Conservation (phyloP, 2,113 vertebrate genomes). For the Choloepus hoffmanni region DNA sequence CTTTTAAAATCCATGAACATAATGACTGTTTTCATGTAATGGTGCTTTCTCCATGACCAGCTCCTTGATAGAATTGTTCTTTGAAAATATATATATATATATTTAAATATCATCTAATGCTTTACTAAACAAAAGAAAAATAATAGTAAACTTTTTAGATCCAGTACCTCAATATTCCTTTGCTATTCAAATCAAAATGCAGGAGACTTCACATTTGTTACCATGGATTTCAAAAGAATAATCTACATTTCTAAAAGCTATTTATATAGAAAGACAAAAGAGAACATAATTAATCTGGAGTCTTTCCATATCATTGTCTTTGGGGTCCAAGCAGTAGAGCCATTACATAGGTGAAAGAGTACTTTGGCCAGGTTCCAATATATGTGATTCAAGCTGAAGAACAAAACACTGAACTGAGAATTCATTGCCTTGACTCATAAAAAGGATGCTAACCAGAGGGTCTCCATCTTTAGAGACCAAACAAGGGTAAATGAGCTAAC, state of each 20-base stretch:
- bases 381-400: conserved; percentile 11
- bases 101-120: not conserved
- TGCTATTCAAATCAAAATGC: conserved; percentile 70
- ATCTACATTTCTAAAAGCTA: conserved; percentile 70
- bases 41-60: conserved; percentile 41
- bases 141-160: conserved; percentile 56
- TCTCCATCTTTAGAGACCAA: conserved; percentile 13
- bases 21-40: not conserved
- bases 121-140: conserved; percentile 53
- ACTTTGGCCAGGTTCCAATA: conserved; percentile 2
- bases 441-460: conserved; percentile 4
- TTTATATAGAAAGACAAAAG: conserved; percentile 69
- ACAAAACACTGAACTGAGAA: not conserved
- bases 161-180: conserved; percentile 47
- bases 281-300: conserved; percentile 61
- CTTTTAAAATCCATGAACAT: not conserved
- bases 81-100: not conserved
- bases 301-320: conserved; percentile 60
- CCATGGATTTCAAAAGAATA: conserved; percentile 75
- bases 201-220: conserved; percentile 62
- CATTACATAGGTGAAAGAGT: not conserved
- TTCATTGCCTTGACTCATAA: not conserved
- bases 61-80: not conserved
- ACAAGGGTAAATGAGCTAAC: conserved; percentile 41
- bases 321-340: conserved; percentile 42